Conservation (phyloP, 1,140 invertebrate genomes). For the Chironomus striatipennis region DNA sequence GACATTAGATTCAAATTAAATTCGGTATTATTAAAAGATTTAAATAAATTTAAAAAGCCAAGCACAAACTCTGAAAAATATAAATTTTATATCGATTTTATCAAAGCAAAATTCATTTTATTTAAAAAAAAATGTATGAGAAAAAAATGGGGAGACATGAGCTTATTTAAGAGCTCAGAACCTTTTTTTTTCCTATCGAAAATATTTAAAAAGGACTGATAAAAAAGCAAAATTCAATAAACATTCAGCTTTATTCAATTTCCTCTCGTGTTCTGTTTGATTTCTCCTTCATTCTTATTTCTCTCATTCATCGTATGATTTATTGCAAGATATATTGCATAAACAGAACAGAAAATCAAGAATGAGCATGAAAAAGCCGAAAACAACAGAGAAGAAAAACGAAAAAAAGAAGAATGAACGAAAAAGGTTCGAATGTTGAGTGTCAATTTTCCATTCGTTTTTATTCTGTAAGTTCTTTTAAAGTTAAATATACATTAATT, state of each 20-base stretch:
- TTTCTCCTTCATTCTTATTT: neutral
- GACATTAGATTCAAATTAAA: too few species aligned
- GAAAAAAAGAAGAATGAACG: slow-evolving; percentile 2
- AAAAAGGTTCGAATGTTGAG: neutral
- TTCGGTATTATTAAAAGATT: too few species aligned
- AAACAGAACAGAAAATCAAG: too few species aligned
- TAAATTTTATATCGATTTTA: too few species aligned
- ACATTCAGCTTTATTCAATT: neutral
- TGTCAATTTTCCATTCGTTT: neutral
- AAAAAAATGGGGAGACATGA: too few species aligned
- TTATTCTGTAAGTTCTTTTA: neutral
- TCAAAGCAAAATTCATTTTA: too few species aligned
- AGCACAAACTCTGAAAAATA: too few species aligned
- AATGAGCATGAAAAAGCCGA: neutral
- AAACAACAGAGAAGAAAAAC: neutral
- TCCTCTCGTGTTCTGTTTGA: neutral
- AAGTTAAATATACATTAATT: neutral
- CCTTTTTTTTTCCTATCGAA: neutral
- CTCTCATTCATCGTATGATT: neutral
- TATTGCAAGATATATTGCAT: neutral
- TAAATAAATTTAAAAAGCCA: too few species aligned
- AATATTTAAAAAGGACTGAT: slow-evolving; percentile 4
- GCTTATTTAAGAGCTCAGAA: neutral
- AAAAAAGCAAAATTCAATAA: neutral
- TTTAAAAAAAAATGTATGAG: too few species aligned